phyloP scores from a whole-genome alignment of 92 coral and sea anemone species.

The Virgularia gustaviana region DNA sequence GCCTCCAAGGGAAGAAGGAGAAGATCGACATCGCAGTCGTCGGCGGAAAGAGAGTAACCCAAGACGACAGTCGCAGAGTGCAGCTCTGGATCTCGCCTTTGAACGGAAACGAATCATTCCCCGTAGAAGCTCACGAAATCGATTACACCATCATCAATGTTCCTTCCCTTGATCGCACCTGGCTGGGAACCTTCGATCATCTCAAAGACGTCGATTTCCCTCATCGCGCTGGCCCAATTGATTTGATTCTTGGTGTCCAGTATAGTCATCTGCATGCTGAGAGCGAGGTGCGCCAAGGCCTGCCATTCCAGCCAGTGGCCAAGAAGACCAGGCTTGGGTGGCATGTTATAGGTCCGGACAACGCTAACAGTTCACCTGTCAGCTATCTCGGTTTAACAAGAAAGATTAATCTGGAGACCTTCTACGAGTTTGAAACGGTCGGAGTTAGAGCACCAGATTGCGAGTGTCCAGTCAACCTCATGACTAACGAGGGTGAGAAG shows the following conservation, averaged over 20 bases:
- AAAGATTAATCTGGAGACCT: slow-evolving; percentile 10
- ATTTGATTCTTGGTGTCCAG: slow-evolving; percentile 25
- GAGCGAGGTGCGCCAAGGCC: slow-evolving; percentile 26
- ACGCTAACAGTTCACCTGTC: neutral
- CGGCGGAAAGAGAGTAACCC: slow-evolving; percentile 40
- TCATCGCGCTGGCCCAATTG: slow-evolving; percentile 29
- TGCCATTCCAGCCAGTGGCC: slow-evolving; percentile 13
- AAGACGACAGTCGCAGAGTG: slow-evolving; percentile 34
- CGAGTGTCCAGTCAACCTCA: neutral
- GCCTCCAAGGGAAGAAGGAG: slow-evolving; percentile 41
- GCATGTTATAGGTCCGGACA: slow-evolving; percentile 22
- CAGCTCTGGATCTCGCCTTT: slow-evolving; percentile 46
- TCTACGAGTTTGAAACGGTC: slow-evolving; percentile 27
- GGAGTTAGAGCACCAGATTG: slow-evolving; percentile 30
- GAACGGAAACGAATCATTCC: slow-evolving; percentile 26
- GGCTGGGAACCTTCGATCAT: slow-evolving; percentile 22
- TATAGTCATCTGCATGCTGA: slow-evolving; percentile 43
- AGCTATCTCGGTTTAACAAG: slow-evolving; percentile 8
- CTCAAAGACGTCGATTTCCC: slow-evolving; percentile 26
- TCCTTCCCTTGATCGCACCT: slow-evolving; percentile 24
- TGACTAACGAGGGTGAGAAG: slow-evolving; percentile 13
- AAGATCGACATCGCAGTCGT: slow-evolving; percentile 45
- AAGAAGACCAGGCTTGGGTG: slow-evolving; percentile 31
- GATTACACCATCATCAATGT: slow-evolving; percentile 30
- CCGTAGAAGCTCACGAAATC: slow-evolving; percentile 41